Evolutionary conservation across 2,797 vertebrate species (phyloP), one percentile per base, ranked within the genome.

Genomic region (Buphagus erythrorhynchus): DNA sequence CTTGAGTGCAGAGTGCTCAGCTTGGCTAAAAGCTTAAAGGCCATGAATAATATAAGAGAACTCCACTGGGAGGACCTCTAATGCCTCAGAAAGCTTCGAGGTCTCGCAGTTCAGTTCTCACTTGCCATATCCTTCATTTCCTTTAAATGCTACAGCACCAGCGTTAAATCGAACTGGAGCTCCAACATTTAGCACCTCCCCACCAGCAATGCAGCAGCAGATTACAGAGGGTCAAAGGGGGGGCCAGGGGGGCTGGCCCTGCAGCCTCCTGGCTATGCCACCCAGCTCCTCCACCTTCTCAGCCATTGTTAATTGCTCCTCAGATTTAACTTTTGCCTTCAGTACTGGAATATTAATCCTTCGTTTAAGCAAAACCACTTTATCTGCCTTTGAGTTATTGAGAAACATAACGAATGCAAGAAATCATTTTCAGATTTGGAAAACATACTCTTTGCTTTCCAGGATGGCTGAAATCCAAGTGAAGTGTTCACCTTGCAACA

Each of bases 11-110:
- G 77, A 92, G 63, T 11, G 80, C 65, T 74, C 65, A 68, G 85
- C 71, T 71, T 68, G 61, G 36, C 87, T 91, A 69, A 95, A 93
- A 94, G 86, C 95, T 89, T 88, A 57, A 75, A 95, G 28, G 19
- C n/a, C 57, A 93, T 97, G 88, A 96, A 97, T 95, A 96, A 96
- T 97, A 28, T 46, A 96, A 71, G 61, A 94, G 31, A 36, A 82
- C 49, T 80, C 87, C 43, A 68, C 38, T 55, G 18, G 6, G 5
- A 92, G 67, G 21, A 58, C 77, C 71, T 83, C 59, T 94, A 96
- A 84, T 81, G 74, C 29, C 67, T 93, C 67, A 75, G 88, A 94
- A 96, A 94, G 69, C 77, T 86, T 72, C 48, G 16, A 51, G 48
- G 62, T 88, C 54, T 73, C 66, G 80, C 33, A 69, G 25, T 31